phyloP scores from a whole-genome alignment of 1,140 invertebrate genomes.

The Drosophila pachea region DNA sequence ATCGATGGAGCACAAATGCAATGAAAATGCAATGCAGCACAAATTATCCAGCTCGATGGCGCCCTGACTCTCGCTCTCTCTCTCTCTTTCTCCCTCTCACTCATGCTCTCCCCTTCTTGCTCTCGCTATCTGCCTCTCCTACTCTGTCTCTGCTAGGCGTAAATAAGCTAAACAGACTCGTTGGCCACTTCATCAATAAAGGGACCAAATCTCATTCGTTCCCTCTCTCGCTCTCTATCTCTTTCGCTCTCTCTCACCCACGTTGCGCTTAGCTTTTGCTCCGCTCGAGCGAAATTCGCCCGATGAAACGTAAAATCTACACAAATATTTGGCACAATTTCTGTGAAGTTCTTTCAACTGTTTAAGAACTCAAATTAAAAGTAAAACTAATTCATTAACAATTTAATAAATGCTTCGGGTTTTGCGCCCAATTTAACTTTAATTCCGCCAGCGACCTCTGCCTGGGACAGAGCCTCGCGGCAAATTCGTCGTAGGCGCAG shows the following conservation, averaged over 20 bases:
- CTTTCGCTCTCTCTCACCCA: conserved; percentile 9
- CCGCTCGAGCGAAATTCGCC: background rate
- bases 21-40: conserved; percentile 32
- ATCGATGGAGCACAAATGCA: conserved; percentile 41
- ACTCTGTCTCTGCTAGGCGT: background rate
- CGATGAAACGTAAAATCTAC: conserved; percentile 32
- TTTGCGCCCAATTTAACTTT: background rate
- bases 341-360: conserved; percentile 9
- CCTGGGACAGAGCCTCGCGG: conserved; percentile 1
- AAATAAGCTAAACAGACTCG: conserved; percentile 34
- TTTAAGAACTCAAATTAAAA: conserved; percentile 14
- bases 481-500: background rate
- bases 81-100: background rate
- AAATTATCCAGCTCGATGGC: conserved; percentile 6
- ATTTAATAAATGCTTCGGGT: conserved; percentile 9
- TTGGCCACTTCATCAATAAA: conserved; percentile 42
- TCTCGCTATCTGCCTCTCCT: background rate
- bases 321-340: conserved; percentile 28
- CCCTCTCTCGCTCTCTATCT: conserved; percentile 10
- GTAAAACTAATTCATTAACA: conserved; percentile 1
- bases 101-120: conserved; percentile 1
- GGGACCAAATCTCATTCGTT: conserved; percentile 30
- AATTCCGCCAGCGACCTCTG: background rate
- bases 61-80: background rate
- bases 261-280: background rate